Percentiles rank a stretch among this genome's conserved stretches.
phyloP scores from a whole-genome alignment of 2,113 vertebrate genomes.

The Microcebus griseorufus region DNA sequence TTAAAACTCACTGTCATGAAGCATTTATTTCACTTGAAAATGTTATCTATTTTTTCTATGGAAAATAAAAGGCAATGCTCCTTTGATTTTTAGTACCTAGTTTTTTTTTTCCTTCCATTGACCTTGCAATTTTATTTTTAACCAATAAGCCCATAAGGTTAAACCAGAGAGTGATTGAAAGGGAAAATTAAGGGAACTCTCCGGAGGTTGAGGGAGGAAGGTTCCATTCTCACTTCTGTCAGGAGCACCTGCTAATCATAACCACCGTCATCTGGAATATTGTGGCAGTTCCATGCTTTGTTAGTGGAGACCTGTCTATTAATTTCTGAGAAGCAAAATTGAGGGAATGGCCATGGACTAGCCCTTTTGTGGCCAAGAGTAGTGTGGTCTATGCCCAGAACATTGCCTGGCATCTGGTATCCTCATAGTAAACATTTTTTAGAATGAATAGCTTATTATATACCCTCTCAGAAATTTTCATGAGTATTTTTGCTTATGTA shows the following conservation, averaged over 20 bases:
- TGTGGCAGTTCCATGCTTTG: neutral
- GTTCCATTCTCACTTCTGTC: neutral
- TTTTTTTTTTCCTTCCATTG: neutral
- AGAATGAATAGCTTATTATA: neutral
- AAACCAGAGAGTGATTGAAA: neutral
- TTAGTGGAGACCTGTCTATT: neutral
- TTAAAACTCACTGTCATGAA: conserved; percentile 56
- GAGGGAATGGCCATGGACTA: neutral
- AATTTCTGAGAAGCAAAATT: neutral
- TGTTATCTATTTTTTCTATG: neutral
- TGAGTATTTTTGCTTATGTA: neutral
- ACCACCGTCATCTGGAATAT: neutral
- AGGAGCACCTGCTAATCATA: neutral
- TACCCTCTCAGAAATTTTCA: neutral
- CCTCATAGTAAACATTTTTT: neutral
- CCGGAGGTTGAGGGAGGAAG: neutral
- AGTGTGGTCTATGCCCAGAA: neutral
- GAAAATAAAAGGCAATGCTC: neutral
- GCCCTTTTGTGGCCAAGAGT: neutral
- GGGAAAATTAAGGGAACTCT: neutral
- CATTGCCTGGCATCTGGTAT: neutral
- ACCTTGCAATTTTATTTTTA: neutral
- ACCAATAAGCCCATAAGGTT: neutral
- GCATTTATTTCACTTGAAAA: conserved; percentile 56
- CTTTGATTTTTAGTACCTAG: neutral